Base-by-base conservation (phyloP, 2,888 invertebrate genomes). In the Sceliomorpha sp. region DNA sequence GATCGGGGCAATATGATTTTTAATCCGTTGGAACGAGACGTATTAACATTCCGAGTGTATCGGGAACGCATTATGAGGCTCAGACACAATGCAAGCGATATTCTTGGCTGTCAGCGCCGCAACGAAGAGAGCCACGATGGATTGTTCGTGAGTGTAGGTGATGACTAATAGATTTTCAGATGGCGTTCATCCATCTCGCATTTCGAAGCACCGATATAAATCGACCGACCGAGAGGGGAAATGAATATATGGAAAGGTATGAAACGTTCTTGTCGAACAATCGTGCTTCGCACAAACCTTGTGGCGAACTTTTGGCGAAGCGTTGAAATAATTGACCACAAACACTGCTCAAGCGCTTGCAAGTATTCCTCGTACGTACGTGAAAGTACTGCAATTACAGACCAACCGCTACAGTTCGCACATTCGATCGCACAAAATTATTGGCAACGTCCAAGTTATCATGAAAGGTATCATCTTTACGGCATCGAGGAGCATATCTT, bases 161-260 rank as follows among this genome's bases (percentile, higher is more conserved):
- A 86, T 86, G 86, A 85, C 84, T 85, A 85, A 86, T 86, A 86
- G 85, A 86, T 86, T 85, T 84, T 75, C 72, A 74, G 70, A 73
- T 73, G 69, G 66, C 73, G 79, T 78, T 76, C 86, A 86, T 85
- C 81, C 79, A 83, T 84, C 84, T 85, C 79, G 70, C 40, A 47
- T 50, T 47, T 58, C 60, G 66, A 72, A 78, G 68, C 77, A 74
- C 75, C 80, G 79, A 81, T 79, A 77, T 78, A 78, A 80, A 83
- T 82, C 83, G 79, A 84, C 78, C 71, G 7, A 7, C 29, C 7
- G 7, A 20, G 51, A 32, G 17, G 12, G n/a, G 15, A 51, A 59
- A 59, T 59, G 47, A 59, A 13, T 66, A 5, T 58, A 51, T 47
- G 37, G 26, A 36, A 29, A 9, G 53, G 47, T 36, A 8, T n/a